Evolutionary conservation across 2,888 invertebrate genomes (phyloP).

Genomic region (Monoplex corrugatus): DNA sequence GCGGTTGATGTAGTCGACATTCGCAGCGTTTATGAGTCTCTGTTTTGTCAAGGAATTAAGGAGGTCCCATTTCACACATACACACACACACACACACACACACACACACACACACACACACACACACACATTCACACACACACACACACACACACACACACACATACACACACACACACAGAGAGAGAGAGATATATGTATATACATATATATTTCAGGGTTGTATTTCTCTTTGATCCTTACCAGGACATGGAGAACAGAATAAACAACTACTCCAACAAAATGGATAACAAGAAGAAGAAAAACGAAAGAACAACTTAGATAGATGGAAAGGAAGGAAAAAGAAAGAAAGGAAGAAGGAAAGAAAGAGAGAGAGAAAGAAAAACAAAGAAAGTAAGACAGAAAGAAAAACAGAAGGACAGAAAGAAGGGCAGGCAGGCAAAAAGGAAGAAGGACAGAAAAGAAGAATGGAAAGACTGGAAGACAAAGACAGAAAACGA

Average conservation of each 20-base stretch:
- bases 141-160: neutral
- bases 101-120: neutral
- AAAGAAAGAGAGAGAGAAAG: neutral
- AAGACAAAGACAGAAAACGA: too few species aligned
- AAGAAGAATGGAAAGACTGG: too few species aligned
- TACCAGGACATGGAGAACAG: neutral
- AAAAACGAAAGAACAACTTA: neutral
- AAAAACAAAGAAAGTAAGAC: neutral
- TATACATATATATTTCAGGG: neutral
- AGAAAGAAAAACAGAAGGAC: too few species aligned
- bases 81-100: constrained; percentile 28
- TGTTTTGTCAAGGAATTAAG: too few species aligned
- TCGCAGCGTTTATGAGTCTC: too few species aligned
- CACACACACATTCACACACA: neutral
- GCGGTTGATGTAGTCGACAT: too few species aligned
- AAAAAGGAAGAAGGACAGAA: too few species aligned
- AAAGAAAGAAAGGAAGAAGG: neutral
- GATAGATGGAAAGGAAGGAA: neutral
- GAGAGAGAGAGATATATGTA: neutral
- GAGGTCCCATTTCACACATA: too few species aligned
- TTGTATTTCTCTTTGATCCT: neutral
- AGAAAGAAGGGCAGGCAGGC: too few species aligned
- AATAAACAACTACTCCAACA: neutral
- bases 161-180: neutral
- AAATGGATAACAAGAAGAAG: neutral